These are phyloP conservation scores for Sapajus apella DNA, from an alignment of 2,113 vertebrate species.

Conservation along the genomic window DNA sequence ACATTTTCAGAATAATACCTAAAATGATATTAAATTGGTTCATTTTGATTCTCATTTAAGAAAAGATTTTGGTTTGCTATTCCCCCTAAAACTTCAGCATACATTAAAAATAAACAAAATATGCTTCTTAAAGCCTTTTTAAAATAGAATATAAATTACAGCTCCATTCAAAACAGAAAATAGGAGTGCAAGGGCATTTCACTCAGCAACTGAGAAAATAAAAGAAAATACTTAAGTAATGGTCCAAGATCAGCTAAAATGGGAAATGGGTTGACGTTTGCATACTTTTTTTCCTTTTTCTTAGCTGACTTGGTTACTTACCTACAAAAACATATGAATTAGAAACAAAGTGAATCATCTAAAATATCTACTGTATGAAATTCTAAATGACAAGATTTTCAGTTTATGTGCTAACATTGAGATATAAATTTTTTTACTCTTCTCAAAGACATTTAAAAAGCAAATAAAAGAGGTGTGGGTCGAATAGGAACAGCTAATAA, in stretches of 20 bases:
- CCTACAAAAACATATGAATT: background rate
- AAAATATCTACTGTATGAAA: conserved; percentile 27
- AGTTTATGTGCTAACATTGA: conserved; percentile 23
- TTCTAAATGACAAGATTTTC: conserved; percentile 25
- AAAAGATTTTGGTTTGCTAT: conserved; percentile 33
- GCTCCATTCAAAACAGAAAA: conserved; percentile 51
- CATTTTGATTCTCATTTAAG: conserved; percentile 40
- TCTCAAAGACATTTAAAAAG: background rate
- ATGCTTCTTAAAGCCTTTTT: conserved; percentile 37
- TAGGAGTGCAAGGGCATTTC: background rate
- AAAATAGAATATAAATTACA: conserved; percentile 55
- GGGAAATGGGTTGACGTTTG: conserved; percentile 31
- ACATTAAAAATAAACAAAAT: conserved; percentile 46
- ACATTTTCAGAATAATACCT: conserved; percentile 31
- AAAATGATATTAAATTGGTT: conserved; percentile 45
- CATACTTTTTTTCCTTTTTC: background rate
- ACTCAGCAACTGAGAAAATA: background rate
- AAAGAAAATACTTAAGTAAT: conserved; percentile 11
- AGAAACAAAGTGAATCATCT: conserved; percentile 1
- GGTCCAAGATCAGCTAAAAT: conserved; percentile 7
- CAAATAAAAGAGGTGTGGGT: background rate
- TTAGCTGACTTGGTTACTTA: conserved; percentile 34
- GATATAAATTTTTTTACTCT: background rate
- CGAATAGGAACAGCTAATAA: too few relatives aligned
- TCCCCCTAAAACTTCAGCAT: background rate